A percentile compares a stretch with the other conserved stretches of the same genome.
These are phyloP conservation scores for Dendroctonus ponderosae DNA, from an alignment of 1,140 invertebrate genomes.

Conservation along the genomic window DNA sequence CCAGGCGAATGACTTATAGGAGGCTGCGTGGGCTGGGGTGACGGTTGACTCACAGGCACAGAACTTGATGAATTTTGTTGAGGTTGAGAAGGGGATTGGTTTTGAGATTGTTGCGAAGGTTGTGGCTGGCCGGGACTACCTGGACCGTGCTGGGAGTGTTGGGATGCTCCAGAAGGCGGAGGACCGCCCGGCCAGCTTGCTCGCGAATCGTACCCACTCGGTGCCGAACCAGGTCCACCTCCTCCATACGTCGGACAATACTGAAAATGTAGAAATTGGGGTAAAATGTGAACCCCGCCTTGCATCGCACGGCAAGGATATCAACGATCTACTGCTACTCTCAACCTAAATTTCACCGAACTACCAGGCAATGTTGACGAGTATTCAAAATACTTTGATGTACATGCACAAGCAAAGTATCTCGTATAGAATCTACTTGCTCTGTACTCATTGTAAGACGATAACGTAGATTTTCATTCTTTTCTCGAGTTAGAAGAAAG, in stretches of 20 bases:
- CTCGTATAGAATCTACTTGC: no score
- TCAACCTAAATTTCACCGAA: no score
- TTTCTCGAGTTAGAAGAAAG: no score
- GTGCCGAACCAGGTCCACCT: constrained; percentile 40
- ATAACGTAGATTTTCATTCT: no score
- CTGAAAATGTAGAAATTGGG: constrained; percentile 32
- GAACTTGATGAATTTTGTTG: constrained; percentile 64
- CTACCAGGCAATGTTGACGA: no score
- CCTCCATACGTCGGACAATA: constrained; percentile 47
- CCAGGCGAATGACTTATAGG: constrained; percentile 53
- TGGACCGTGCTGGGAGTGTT: constrained; percentile 44
- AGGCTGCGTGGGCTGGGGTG: constrained; percentile 45
- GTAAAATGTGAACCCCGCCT: no score
- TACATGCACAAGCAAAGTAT: no score
- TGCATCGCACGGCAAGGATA: no score
- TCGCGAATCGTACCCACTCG: constrained; percentile 46
- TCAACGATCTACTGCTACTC: no score
- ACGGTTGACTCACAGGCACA: constrained; percentile 53
- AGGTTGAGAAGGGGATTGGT: constrained; percentile 65
- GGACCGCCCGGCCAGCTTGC: constrained; percentile 47
- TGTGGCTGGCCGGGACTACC: constrained; percentile 54
- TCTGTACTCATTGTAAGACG: no score
- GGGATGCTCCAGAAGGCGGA: constrained; percentile 38
- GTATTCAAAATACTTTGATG: no score
- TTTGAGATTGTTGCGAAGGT: constrained; percentile 34